Evolutionary conservation across 2,888 invertebrate species (phyloP).

Genomic region (Metopia argyrocephala): DNA sequence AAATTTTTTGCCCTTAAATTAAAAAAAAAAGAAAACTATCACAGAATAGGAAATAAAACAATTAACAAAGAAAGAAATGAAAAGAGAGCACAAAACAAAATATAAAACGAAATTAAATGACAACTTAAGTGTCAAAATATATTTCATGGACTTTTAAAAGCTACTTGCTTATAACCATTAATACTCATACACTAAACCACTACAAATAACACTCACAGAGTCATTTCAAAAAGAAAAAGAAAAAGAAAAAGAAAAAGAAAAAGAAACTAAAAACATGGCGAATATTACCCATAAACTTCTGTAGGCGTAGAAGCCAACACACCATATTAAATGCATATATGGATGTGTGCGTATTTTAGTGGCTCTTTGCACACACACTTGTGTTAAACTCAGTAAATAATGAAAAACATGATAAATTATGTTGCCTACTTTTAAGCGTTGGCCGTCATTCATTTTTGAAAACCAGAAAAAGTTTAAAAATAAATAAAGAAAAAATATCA

Average conservation of each 20-base stretch:
- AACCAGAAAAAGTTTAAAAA: neutral
- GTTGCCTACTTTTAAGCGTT: conserved; percentile 29
- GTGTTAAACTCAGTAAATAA: conserved; percentile 19
- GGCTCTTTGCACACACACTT: neutral
- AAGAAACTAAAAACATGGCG: neutral
- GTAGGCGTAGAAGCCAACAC: conserved; percentile 25
- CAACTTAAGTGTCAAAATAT: conserved; percentile 58
- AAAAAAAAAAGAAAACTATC: neutral
- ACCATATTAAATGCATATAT: neutral
- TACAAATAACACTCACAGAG: neutral
- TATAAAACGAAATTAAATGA: conserved; percentile 31
- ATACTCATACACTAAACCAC: neutral
- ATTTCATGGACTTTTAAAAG: conserved; percentile 52
- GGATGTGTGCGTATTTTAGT: neutral
- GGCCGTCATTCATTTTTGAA: conserved; percentile 31
- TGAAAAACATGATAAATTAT: conserved; percentile 19
- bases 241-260: neutral
- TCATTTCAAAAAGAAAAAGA: neutral
- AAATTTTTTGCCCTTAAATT: conserved; percentile 13
- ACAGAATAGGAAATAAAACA: neutral
- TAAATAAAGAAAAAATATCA: neutral
- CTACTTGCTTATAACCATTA: neutral
- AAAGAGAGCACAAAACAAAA: neutral
- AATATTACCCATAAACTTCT: conserved; percentile 36
- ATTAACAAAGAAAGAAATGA: neutral